Evolutionary conservation across 2,888 invertebrate genomes (phyloP).

Genomic region (Sinodicranocentrus sp.): DNA sequence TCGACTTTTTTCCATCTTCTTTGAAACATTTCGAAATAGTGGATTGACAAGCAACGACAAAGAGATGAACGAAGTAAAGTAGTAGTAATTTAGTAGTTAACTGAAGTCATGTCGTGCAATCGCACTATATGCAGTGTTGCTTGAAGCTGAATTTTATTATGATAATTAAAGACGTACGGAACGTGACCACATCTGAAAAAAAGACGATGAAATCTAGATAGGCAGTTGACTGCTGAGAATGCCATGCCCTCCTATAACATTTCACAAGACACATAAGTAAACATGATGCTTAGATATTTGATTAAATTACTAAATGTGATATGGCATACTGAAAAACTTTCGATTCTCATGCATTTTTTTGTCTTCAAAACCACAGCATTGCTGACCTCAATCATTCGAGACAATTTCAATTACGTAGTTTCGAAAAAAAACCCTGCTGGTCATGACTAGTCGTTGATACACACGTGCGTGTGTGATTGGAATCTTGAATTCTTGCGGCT

Average conservation of each 20-base stretch:
- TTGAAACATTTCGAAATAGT: constrained; percentile 30
- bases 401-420: neutral
- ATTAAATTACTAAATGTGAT: constrained; percentile 14
- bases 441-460: no score
- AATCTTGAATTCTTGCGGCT: no score
- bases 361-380: neutral
- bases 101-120: neutral
- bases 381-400: constrained; percentile 3
- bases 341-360: neutral
- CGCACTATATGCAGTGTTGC: constrained; percentile 34
- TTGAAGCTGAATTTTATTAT: constrained; percentile 41
- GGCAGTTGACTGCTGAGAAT: neutral
- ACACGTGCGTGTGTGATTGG: no score
- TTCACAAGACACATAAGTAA: constrained; percentile 5
- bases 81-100: constrained; percentile 1
- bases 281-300: neutral
- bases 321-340: constrained; percentile 12
- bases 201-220: constrained; percentile 14
- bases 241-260: constrained; percentile 19
- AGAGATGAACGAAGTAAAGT: neutral
- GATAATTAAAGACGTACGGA: constrained; percentile 47
- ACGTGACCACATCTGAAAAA: constrained; percentile 38
- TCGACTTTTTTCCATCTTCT: constrained; percentile 30
- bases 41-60: constrained; percentile 24
- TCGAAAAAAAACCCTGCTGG: neutral